Evolutionary conservation across 2,888 invertebrate genomes (phyloP).

Genomic region (Thalpophila matura): DNA sequence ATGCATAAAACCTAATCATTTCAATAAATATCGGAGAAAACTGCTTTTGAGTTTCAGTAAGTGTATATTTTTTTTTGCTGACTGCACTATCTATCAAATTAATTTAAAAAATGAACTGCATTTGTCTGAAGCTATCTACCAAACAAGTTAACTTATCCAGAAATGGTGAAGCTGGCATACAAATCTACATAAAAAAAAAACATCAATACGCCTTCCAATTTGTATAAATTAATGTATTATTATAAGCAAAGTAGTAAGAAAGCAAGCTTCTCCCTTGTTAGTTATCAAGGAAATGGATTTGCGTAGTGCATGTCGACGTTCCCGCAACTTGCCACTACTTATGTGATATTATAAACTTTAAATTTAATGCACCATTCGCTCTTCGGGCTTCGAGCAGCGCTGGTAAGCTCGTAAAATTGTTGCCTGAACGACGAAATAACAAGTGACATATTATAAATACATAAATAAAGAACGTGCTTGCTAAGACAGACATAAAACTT

Average conservation of each 20-base stretch:
- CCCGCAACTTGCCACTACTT: conserved; percentile 43
- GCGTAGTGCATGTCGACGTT: conserved; percentile 43
- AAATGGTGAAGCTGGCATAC: too few relatives aligned
- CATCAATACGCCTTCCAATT: conserved; percentile 1
- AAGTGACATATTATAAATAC: conserved; percentile 11
- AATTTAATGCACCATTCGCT: conserved; percentile 46
- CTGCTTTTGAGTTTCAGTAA: too few relatives aligned
- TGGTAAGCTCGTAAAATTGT: conserved; percentile 40
- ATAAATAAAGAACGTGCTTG: not conserved
- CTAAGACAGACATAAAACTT: not conserved
- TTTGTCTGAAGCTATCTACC: too few relatives aligned
- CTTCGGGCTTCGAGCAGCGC: conserved; percentile 25
- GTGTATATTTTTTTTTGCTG: too few relatives aligned
- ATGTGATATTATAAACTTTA: conserved; percentile 54
- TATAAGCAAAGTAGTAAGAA: conserved; percentile 4
- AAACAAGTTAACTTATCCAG: too few relatives aligned
- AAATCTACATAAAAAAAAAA: not conserved
- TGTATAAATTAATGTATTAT: not conserved
- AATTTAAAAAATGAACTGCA: too few relatives aligned
- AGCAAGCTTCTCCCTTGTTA: conserved; percentile 18
- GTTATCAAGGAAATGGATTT: conserved; percentile 44
- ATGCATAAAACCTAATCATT: too few relatives aligned
- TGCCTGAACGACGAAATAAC: conserved; percentile 18
- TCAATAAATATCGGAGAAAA: too few relatives aligned
- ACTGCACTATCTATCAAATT: too few relatives aligned